Base-by-base conservation (phyloP, 2,113 vertebrate species). In the Procavia capensis region DNA sequence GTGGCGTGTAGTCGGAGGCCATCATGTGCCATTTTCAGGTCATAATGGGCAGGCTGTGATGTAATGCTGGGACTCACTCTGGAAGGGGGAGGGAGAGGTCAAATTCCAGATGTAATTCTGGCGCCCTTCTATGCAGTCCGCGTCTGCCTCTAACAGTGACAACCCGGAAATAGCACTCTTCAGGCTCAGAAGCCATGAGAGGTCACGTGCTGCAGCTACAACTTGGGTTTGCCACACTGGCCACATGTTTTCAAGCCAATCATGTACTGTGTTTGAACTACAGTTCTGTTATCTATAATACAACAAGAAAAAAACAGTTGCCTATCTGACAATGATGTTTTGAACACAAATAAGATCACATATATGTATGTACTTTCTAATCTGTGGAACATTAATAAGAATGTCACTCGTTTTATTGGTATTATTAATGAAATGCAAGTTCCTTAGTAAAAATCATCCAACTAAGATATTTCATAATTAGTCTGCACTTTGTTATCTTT, bases 1-100 rank as follows among this genome's bases (percentile, higher is more conserved):
- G 50, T 13, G 50, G 50, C 1, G 1, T 5, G 41, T 34, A 47
- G 36, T 45, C 10, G 0, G 16, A 10, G 25, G 3, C 22, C 47
- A 14, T 70, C 27, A 1, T 25, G 85, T 41, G 36, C 39, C 50
- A 47, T n/a, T 43, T 24, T 34, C 27, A 0, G 14, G 45, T 57
- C 27, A 5, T 2, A 16, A 20, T 31, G 16, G 22, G 7, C 1
- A 8, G 22, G 3, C 2, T 13, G 0, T 29, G 59, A 47, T 5
- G 2, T 27, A 41, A 76, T 27, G 39, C n/a, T 74, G 4, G 31
- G 14, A 14, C 0, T 11, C 9, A 25, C 5, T 45, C 22, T 50
- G 25, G 27, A 74, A 66, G 47, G 20, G 34, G 50, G 20, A 81
- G 27, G 6, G 64, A 45, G 6, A 13, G 4, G 0, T 43, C 6